Evolutionary conservation across 2,113 vertebrate species (phyloP), one percentile per base, ranked within the genome.

Genomic region (Heterochromis multidens): DNA sequence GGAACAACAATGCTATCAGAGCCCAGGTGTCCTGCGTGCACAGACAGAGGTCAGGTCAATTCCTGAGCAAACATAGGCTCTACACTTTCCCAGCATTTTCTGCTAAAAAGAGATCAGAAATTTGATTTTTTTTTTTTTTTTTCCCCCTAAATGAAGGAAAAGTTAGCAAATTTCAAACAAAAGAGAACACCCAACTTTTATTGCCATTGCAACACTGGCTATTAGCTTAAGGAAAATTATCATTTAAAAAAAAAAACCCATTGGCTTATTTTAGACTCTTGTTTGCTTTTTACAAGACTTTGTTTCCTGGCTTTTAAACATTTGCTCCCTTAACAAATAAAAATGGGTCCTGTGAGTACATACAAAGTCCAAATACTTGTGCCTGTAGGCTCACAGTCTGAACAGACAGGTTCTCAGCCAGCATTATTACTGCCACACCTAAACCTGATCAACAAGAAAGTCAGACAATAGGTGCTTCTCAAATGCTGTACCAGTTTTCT

Each of bases 371-470:
- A 77, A 70, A 70, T 52, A 54, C 25, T 11, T 76, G 56, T 77
- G 61, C 60, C 76, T 46, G 29, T 63, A 37, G 79, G 65, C 65
- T 81, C 16, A 35, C 27, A 76, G 84, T 85, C 76, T 90, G 82
- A 84, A 87, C 37, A 90, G 87, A 83, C 43, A 33, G n/a, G 56
- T 83, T 80, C 77, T 19, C 12, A 57, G n/a, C 31, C 29, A 37
- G 2, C 27, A 43, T 79, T 83, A 85, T 77, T 57, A 40, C 27
- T 79, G 88, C 88, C 91, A 79, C 95, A 85, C 95, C 95, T 89
- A 92, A 91, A 95, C 93, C 92, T 87, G 93, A 83, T 89, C 60
- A 21, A 79, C 94, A 43, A 43, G 92, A 88, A 89, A 85, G 13
- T 33, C 74, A 16, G 61, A 81, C 83, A 87, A 94, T 49, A 65